Base-by-base conservation (phyloP, 2,113 vertebrate genomes). In the Pantherophis guttatus region DNA sequence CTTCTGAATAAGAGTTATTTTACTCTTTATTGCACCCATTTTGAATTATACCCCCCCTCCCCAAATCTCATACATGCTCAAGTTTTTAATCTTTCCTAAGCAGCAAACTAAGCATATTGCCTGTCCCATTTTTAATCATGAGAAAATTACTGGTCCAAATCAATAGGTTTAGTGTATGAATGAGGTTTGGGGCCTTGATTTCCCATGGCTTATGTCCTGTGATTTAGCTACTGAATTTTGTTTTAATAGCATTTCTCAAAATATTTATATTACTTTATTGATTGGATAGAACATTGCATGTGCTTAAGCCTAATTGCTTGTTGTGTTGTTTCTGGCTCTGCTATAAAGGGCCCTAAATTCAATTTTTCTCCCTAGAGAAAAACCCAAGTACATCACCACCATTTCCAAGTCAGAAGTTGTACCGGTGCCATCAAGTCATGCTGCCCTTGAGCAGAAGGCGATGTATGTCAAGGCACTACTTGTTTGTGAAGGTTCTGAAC, bases 401-500 rank as follows among this genome's bases (percentile, higher is more conserved):
- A 97, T 97, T 95, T 97, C 97, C 75, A 97, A 97, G 65, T 97
- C 97, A 11, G 96, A 92, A 65, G 94, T 91, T 94, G 94, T 90
- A 75, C 94, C 57, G 92, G 91, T 26, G 4, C 59, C 93, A 0
- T 91, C 94, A 87, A 93, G 94, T 85, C 95, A 55, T 5, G 13
- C 62, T 26, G 89, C 94, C 3, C 13, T 95, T 55, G 94, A 97
- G 93, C 96, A 94, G 4, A 95, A 98, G 44, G 94, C 97, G 0
- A 97, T 97, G 97, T 99, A 99, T 94, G 95, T 95, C 58, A 97
- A 95, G 92, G 97, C 97, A 0, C 97, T 97, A 4, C 98, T 99
- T 2, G 55, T 96, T 23, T 97, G 96, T 62, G 97, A 97, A 7
- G 98, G 97, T 0, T 97, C 98, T 0, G 98, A 99, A 92, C 91